phyloP scores from a whole-genome alignment of 2,113 vertebrate genomes.

The Corythoichthys haematopterus region DNA sequence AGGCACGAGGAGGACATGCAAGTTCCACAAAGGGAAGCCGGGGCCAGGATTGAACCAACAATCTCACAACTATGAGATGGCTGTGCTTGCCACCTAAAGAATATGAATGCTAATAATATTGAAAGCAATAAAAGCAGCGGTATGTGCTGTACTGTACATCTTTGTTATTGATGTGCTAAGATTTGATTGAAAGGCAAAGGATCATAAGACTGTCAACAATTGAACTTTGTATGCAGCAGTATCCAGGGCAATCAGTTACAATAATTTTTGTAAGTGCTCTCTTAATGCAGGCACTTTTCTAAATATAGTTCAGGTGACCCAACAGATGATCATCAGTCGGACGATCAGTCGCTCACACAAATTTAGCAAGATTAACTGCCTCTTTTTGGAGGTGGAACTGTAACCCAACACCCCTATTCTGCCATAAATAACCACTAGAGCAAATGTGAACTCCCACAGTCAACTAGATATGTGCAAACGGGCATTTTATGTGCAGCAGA shows the following conservation, averaged over 20 bases:
- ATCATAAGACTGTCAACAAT: neutral
- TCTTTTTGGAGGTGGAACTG: neutral
- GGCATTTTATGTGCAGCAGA: neutral
- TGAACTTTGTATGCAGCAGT: neutral
- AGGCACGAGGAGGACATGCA: too few species aligned
- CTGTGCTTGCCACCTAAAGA: too few species aligned
- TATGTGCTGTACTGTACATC: too few species aligned
- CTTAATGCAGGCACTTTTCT: neutral
- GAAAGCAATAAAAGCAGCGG: too few species aligned
- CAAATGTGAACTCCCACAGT: neutral
- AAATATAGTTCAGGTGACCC: neutral
- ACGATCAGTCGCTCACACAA: neutral
- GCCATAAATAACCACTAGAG: neutral
- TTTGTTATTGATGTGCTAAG: too few species aligned
- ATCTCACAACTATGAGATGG: too few species aligned
- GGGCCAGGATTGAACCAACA: too few species aligned
- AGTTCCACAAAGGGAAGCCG: too few species aligned
- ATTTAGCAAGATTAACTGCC: neutral
- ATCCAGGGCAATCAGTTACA: neutral
- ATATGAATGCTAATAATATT: too few species aligned
- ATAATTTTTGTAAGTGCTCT: neutral
- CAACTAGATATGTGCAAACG: neutral
- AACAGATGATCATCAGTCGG: slow-evolving; percentile 6
- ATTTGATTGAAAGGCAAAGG: neutral
- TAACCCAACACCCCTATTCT: neutral